phyloP scores from a whole-genome alignment of 2,113 vertebrate species.

The Siniperca chuatsi region DNA sequence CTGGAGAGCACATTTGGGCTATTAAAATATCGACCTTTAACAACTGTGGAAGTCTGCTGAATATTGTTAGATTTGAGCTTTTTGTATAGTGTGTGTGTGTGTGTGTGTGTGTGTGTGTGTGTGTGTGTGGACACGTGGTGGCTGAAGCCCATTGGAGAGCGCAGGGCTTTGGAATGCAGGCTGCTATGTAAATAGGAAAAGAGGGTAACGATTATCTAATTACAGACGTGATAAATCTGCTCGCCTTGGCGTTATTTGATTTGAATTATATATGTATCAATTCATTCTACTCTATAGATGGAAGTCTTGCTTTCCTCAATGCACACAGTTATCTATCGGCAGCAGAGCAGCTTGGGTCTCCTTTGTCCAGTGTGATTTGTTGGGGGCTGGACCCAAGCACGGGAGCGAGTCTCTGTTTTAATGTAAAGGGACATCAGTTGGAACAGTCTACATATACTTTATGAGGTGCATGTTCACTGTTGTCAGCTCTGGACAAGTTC shows the following conservation, averaged over 20 bases:
- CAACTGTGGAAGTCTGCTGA: conserved; percentile 21
- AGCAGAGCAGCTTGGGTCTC: conserved; percentile 10
- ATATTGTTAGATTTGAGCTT: conserved; percentile 11
- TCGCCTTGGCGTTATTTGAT: conserved; percentile 66
- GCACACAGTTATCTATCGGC: conserved; percentile 14
- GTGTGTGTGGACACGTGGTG: conserved; percentile 38
- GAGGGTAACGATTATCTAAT: conserved; percentile 74
- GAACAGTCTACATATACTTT: conserved; percentile 51
- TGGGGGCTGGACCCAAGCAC: conserved; percentile 35
- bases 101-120: conserved; percentile 14
- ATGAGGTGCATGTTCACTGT: conserved; percentile 44
- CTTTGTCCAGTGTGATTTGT: conserved; percentile 59
- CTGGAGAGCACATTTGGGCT: conserved; percentile 1
- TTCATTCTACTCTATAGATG: conserved; percentile 40
- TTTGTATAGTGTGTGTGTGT: conserved; percentile 22
- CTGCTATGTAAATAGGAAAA: conserved; percentile 61
- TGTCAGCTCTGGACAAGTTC: conserved; percentile 51
- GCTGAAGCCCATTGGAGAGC: conserved; percentile 55
- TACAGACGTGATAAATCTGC: conserved; percentile 62
- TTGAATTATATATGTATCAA: conserved; percentile 59
- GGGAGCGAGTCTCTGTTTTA: conserved; percentile 43
- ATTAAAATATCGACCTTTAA: conserved; percentile 24
- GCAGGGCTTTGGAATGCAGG: conserved; percentile 62
- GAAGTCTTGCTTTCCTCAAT: conserved; percentile 20
- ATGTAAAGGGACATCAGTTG: conserved; percentile 60